Percentiles rank a stretch among this genome's conserved stretches.
phyloP scores from a whole-genome alignment of 1,140 invertebrate genomes.

The Rhagoletis zephyria region DNA sequence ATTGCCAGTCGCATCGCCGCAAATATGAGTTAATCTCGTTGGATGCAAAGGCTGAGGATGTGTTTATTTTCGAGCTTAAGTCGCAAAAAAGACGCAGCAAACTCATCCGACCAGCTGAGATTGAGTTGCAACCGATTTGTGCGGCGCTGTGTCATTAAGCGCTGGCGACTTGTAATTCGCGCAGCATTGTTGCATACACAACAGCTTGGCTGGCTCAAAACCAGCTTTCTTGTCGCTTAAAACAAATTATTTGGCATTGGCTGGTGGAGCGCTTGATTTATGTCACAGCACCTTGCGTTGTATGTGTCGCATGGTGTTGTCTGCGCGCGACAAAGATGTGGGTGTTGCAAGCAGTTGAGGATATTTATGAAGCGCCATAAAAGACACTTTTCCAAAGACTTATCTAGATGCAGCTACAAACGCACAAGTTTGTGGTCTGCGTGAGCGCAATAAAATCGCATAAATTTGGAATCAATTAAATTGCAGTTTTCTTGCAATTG shows the following conservation, averaged over 20 bases:
- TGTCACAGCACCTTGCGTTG: not conserved
- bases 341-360: constrained; percentile 2
- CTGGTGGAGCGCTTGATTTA: constrained; percentile 35
- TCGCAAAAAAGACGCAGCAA: not conserved
- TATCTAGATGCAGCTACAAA: not conserved
- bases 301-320: not conserved
- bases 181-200: constrained; percentile 8
- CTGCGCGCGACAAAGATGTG: constrained; percentile 20
- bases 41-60: not conserved
- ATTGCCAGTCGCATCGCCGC: constrained; percentile 8
- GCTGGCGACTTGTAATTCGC: constrained; percentile 37
- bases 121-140: constrained; percentile 39
- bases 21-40: constrained; percentile 46
- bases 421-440: not conserved
- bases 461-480: constrained; percentile 41
- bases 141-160: constrained; percentile 27
- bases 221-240: constrained; percentile 4
- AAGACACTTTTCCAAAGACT: too few relatives aligned
- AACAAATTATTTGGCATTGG: not conserved
- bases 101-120: not conserved
- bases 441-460: not conserved
- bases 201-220: not conserved
- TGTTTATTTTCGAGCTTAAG: constrained; percentile 13
- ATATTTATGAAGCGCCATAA: constrained; percentile 43
- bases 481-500: not conserved